Conservation (phyloP, 2,888 invertebrate species). For the Lochmaea crataegi region DNA sequence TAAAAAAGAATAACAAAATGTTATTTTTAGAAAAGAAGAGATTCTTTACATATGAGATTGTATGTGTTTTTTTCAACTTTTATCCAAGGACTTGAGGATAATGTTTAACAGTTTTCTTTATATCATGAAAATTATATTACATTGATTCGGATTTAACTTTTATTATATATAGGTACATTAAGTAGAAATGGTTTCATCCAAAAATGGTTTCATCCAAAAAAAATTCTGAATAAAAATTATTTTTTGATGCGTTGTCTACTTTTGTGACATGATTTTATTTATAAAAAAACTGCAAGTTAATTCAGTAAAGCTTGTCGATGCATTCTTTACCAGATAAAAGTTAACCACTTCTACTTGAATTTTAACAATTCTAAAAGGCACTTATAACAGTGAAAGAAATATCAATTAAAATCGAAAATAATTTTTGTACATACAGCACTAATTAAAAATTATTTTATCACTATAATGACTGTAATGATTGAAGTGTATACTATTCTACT, state of each 20-base stretch:
- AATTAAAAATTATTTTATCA: not conserved
- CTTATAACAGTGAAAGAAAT: slow-evolving; percentile 17
- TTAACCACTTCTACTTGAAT: not conserved
- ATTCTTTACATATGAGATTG: too few relatives aligned
- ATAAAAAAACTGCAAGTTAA: not conserved
- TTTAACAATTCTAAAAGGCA: slow-evolving; percentile 24
- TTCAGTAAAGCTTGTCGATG: too few relatives aligned
- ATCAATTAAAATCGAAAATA: slow-evolving; percentile 20
- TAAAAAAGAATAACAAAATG: too few relatives aligned
- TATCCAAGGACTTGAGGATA: too few relatives aligned
- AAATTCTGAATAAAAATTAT: not conserved
- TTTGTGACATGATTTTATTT: too few relatives aligned
- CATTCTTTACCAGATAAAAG: not conserved
- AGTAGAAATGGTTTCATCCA: not conserved
- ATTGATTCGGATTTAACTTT: not conserved
- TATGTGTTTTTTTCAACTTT: too few relatives aligned
- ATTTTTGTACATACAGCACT: slow-evolving; percentile 17
- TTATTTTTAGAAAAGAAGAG: too few relatives aligned
- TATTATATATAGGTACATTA: not conserved
- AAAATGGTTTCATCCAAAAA: not conserved
- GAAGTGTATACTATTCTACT: not conserved
- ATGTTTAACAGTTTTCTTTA: too few relatives aligned
- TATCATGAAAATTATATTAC: too few relatives aligned
- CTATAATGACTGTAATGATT: not conserved
- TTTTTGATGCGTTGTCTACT: too few relatives aligned